phyloP scores from a whole-genome alignment of 2,888 invertebrate species.

The Dorcus parallelipipedus region DNA sequence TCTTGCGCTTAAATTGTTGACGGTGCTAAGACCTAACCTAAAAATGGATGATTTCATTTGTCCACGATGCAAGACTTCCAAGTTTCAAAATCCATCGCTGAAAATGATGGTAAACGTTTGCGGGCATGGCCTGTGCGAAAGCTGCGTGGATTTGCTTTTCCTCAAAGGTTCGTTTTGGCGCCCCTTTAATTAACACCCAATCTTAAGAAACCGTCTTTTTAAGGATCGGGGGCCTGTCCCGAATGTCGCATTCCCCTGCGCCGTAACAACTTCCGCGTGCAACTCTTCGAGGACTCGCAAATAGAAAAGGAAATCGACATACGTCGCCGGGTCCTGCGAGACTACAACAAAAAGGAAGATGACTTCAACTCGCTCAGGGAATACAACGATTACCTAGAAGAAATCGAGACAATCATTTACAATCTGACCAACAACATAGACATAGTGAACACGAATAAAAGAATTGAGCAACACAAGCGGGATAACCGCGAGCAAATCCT shows the following conservation, averaged over 20 bases:
- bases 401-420: constrained; percentile 87
- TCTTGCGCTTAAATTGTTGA: too few relatives aligned
- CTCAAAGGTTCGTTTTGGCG: constrained; percentile 68
- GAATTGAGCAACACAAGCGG: constrained; percentile 85
- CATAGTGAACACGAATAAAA: constrained; percentile 81
- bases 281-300: constrained; percentile 92
- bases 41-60: constrained; percentile 81
- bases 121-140: constrained; percentile 96
- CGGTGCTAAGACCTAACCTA: neutral
- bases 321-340: constrained; percentile 78
- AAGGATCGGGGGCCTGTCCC: constrained; percentile 91
- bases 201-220: constrained; percentile 20
- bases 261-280: constrained; percentile 87
- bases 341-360: constrained; percentile 93
- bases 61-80: constrained; percentile 94
- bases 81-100: constrained; percentile 93
- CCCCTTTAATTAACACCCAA: neutral
- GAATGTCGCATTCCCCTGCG: constrained; percentile 88
- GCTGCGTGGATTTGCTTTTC: constrained; percentile 94
- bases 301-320: constrained; percentile 98
- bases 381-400: constrained; percentile 96
- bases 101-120: constrained; percentile 98
- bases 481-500: constrained; percentile 83
- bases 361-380: constrained; percentile 82
- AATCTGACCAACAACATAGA: constrained; percentile 90